phyloP scores from a whole-genome alignment of 1,140 invertebrate species.

The Atta colombica region DNA sequence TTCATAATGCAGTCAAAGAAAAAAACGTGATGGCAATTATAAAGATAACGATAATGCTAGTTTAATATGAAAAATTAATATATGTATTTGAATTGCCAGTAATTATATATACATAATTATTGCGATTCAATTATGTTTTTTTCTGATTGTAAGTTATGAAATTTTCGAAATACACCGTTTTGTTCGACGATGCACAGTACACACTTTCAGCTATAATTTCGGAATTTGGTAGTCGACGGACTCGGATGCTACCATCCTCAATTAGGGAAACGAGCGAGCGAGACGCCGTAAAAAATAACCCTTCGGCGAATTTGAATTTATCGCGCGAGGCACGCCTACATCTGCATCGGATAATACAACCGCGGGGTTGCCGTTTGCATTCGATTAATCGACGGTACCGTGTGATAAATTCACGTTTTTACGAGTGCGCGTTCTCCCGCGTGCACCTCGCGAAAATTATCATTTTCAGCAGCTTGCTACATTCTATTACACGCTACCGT shows the following conservation, averaged over 20 bases:
- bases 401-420: constrained; percentile 49
- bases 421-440: constrained; percentile 16
- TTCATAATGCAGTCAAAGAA: too few species aligned
- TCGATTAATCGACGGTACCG: constrained; percentile 45
- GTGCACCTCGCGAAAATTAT: constrained; percentile 20
- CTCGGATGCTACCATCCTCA: not conserved
- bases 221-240: not conserved
- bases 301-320: constrained; percentile 41
- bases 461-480: constrained; percentile 62
- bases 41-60: too few species aligned
- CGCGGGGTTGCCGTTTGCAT: constrained; percentile 40
- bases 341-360: constrained; percentile 30
- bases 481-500: constrained; percentile 60
- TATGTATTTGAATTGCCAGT: too few species aligned
- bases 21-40: too few species aligned
- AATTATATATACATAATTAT: too few species aligned
- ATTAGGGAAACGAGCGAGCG: constrained; percentile 36
- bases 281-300: constrained; percentile 23
- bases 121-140: too few species aligned
- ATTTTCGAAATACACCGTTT: not conserved
- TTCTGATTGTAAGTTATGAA: too few species aligned
- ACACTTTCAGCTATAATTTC: not conserved
- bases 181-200: not conserved
- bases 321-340: constrained; percentile 49
- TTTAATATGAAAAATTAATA: too few species aligned